Base-by-base conservation (phyloP, 2,113 vertebrate species). In the Lichenostomus cassidix region DNA sequence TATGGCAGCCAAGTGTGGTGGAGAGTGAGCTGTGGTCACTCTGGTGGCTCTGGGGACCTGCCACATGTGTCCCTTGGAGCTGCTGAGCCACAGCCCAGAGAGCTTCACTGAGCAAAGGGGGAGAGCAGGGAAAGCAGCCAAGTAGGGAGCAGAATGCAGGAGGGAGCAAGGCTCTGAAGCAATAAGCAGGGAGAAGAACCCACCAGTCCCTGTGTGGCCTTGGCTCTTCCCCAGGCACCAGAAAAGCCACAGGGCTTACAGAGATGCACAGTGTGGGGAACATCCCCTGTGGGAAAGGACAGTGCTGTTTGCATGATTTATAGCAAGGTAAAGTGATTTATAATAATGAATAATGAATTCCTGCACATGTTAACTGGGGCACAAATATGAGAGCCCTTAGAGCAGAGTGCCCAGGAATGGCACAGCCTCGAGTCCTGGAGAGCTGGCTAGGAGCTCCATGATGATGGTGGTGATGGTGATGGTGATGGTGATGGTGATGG, bases 41-140 rank as follows among this genome's bases (percentile, higher is more conserved):
- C 13, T 23, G 52, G 39, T 35, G 3, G 2, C 73, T 17, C 12
- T 3, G 4, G 35, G 42, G 52, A 84, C 62, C 46, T 64, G 58
- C 31, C 62, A 68, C 0, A 0, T 0, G 1, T 74, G 64, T 56
- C 39, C 27, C 33, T 27, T 68, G 33, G 68, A 73, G 29, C 62
- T 86, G 84, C 81, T 1, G n/a, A 53, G 47, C 50, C 6, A 37
- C 47, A 53, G 47, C 47, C 67, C n/a, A 1, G 12, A 41, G 37
- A 18, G 2, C 39, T 28, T 22, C 60, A 58, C 33, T 22, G 78
- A 76, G 55, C 67, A 56, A 58, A 63, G 47, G 0, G 20, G 18
- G 33, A 22, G 37, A 59, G 28, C n/a, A 23, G 31, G 59, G 25
- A 80, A 53, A 69, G 58, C 49, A 60, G 75, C 71, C 44, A 25